These are phyloP conservation scores for Oceanites oceanicus DNA, from an alignment of 2,113 vertebrate genomes.

Conservation along the genomic window DNA sequence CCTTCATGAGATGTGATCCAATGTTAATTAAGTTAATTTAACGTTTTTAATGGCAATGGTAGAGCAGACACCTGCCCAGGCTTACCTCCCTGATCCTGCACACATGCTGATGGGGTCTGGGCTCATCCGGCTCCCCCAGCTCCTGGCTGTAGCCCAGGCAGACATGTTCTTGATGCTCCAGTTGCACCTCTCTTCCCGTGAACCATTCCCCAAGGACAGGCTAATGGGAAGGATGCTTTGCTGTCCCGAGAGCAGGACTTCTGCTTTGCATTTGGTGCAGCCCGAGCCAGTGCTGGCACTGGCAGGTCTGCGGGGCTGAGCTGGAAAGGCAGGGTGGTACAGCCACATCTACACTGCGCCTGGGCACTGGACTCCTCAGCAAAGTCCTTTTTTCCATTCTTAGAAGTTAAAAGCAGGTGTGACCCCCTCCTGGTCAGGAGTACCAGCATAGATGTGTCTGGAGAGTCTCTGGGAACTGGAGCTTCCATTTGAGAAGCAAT, in stretches of 20 bases:
- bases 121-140: fast-evolving
- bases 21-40: neutral
- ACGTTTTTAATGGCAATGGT: neutral
- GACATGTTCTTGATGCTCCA: neutral
- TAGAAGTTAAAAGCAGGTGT: neutral
- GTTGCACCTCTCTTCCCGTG: neutral
- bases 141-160: neutral
- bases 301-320: neutral
- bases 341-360: fast-evolving
- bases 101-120: fast-evolving
- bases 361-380: neutral
- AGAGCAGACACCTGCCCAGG: neutral
- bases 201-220: neutral
- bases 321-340: neutral
- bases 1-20: neutral
- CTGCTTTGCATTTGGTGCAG: neutral
- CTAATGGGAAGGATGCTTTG: neutral
- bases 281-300: neutral
- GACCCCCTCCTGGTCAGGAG: neutral
- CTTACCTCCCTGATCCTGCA: neutral
- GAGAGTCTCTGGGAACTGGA: neutral
- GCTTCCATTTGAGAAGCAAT: neutral
- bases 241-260: neutral
- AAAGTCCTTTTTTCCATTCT: neutral
- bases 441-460: neutral